Percentiles rank a stretch among this genome's conserved stretches.
Evolutionary conservation across 2,888 invertebrate genomes (phyloP).

Genomic region (Eurytoma californica): DNA sequence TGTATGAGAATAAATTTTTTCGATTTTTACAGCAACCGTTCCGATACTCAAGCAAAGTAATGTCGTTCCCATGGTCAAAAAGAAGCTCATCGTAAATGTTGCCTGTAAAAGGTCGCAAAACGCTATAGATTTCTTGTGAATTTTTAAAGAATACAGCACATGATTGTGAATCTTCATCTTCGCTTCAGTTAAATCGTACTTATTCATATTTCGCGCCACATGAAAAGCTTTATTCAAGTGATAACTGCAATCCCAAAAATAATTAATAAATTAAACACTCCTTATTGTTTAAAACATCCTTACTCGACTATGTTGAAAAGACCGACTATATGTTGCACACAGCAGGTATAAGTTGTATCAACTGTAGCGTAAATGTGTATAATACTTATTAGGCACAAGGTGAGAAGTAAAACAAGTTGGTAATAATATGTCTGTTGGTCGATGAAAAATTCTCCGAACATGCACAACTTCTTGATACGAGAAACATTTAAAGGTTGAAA

Average conservation of each 20-base stretch:
- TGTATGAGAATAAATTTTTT: no score
- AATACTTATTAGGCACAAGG: not conserved
- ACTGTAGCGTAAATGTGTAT: not conserved
- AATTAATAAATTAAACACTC: no score
- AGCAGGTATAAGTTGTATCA: conserved; percentile 8
- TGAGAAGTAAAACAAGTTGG: not conserved
- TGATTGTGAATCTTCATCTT: not conserved
- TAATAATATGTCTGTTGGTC: conserved; percentile 21
- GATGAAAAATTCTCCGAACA: conserved; percentile 32
- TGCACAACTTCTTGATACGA: not conserved
- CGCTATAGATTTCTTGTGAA: conserved; percentile 8
- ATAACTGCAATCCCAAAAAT: not conserved
- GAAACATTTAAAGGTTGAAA: conserved; percentile 9
- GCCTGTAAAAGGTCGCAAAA: not conserved
- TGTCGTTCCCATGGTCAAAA: not conserved
- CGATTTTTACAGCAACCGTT: conserved; percentile 14
- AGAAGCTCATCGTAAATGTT: not conserved
- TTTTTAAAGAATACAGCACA: not conserved
- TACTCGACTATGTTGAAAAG: conserved; percentile 38
- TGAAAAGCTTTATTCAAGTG: not conserved
- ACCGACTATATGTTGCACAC: conserved; percentile 19
- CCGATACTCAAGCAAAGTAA: conserved; percentile 1
- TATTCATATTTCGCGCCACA: not conserved
- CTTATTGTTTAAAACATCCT: not conserved
- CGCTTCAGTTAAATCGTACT: not conserved